Percentiles rank a stretch among this genome's conserved stretches.
Conservation (phyloP, 2,888 invertebrate species). For the Spodoptera picta region DNA sequence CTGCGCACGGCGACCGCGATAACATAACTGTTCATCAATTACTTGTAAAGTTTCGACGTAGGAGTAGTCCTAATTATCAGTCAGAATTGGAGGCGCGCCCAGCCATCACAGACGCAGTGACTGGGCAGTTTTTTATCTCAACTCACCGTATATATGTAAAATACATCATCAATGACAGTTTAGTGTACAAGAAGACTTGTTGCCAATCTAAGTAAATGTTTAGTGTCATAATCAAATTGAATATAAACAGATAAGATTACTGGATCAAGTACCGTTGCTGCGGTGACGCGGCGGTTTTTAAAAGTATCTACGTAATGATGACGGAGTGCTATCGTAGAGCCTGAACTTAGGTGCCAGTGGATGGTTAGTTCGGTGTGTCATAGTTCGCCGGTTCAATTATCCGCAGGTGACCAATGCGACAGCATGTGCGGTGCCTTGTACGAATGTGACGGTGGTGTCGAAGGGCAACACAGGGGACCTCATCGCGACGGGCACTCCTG, state of each 20-base stretch:
- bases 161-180: too few species aligned
- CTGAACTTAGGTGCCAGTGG: conserved; percentile 15
- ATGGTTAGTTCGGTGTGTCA: conserved; percentile 8
- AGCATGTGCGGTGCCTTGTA: conserved; percentile 91
- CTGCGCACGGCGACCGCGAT: conserved; percentile 3
- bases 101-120: conserved; percentile 7
- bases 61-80: conserved; percentile 9
- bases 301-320: conserved; percentile 21
- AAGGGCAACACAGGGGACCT: conserved; percentile 89
- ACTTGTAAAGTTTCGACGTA: neutral
- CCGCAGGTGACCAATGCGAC: conserved; percentile 93
- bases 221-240: conserved; percentile 2
- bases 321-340: conserved; percentile 3
- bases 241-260: conserved; percentile 10
- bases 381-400: conserved; percentile 5
- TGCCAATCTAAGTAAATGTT: neutral
- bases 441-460: conserved; percentile 88
- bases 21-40: conserved; percentile 12
- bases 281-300: conserved; percentile 15
- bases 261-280: conserved; percentile 20
- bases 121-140: conserved; percentile 13
- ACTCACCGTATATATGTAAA: too few species aligned
- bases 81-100: conserved; percentile 17
- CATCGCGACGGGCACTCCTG: conserved; percentile 88
- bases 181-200: too few species aligned